These are phyloP conservation scores for Sternotherus odoratus DNA, from an alignment of 2,797 vertebrate species.

Conservation along the genomic window DNA sequence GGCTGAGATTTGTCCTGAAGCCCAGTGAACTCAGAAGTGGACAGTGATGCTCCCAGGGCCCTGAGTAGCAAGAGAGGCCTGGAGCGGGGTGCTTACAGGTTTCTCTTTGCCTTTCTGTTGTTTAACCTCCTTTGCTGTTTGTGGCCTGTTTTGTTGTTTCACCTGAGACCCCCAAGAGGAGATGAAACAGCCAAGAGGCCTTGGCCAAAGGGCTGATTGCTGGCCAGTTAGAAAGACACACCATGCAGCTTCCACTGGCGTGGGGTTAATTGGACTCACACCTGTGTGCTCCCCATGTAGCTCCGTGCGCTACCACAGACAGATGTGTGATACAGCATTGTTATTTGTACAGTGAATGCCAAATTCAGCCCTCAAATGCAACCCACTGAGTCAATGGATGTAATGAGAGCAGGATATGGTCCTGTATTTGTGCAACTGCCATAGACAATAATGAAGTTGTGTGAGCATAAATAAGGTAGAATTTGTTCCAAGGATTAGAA, in stretches of 20 bases:
- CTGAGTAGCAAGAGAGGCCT: neutral
- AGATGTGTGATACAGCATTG: neutral
- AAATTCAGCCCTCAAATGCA: neutral
- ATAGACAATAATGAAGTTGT: neutral
- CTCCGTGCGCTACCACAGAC: neutral
- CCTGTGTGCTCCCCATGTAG: neutral
- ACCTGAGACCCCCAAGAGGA: neutral
- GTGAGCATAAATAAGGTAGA: neutral
- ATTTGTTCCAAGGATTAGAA: neutral
- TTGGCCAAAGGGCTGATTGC: neutral
- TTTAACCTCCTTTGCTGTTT: neutral
- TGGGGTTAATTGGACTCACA: neutral
- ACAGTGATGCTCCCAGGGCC: neutral
- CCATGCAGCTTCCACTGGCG: neutral
- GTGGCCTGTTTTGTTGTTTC: neutral
- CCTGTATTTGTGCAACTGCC: neutral
- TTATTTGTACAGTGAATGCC: neutral
- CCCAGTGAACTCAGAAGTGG: neutral
- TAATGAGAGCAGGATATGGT: neutral
- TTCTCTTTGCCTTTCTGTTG: neutral
- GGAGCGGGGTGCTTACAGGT: neutral
- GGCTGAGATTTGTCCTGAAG: neutral
- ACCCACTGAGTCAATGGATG: neutral
- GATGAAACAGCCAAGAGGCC: neutral
- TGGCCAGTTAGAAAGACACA: neutral